A percentile compares a stretch with the other conserved stretches of the same genome.
phyloP scores from a whole-genome alignment of 1,140 invertebrate genomes.

The Frieseomelitta varia region DNA sequence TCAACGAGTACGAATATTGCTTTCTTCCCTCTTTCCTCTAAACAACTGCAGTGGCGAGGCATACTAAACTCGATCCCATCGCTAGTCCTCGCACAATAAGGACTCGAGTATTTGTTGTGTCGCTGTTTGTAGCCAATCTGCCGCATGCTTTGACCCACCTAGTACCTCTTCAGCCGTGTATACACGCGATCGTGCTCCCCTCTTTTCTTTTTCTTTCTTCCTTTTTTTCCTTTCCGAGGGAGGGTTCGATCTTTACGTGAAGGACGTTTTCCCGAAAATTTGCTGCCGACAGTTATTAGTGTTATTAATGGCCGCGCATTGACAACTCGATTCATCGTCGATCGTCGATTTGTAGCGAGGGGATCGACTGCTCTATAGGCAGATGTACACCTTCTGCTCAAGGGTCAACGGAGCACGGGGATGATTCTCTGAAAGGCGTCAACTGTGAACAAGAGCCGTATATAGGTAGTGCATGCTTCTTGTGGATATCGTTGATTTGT shows the following conservation, averaged over 20 bases:
- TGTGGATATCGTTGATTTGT: not conserved
- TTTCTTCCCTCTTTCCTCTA: not conserved
- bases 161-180: conserved; percentile 32
- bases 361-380: conserved; percentile 48
- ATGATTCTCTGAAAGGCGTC: conserved; percentile 28
- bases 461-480: too few species aligned
- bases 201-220: not conserved
- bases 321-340: conserved; percentile 68
- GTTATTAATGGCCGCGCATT: conserved; percentile 79
- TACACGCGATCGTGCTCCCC: not conserved
- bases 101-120: conserved; percentile 81
- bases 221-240: not conserved
- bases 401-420: conserved; percentile 35
- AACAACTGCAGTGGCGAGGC: not conserved
- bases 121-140: conserved; percentile 79
- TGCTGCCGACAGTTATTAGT: conserved; percentile 78
- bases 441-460: conserved; percentile 12
- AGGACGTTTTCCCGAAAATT: conserved; percentile 62
- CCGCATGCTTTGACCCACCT: conserved; percentile 70
- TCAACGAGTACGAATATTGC: too few species aligned
- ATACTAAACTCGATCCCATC: not conserved
- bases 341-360: conserved; percentile 58
- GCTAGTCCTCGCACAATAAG: conserved; percentile 76
- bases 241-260: not conserved
- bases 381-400: conserved; percentile 55